Evolutionary conservation across 2,888 invertebrate genomes (phyloP).

Genomic region (Phragmatobia fuliginosa): DNA sequence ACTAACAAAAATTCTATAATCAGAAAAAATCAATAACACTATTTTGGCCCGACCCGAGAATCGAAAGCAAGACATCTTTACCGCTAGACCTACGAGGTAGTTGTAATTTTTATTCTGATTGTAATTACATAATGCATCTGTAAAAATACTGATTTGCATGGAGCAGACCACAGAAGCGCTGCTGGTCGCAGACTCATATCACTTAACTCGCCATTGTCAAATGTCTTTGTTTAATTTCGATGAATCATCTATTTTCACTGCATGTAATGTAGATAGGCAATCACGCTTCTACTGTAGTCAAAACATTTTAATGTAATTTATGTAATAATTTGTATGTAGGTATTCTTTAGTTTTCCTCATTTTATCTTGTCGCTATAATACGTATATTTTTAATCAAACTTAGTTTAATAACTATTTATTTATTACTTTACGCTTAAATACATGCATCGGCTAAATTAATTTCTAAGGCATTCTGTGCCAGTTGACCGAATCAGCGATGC

Average conservation of each 20-base stretch:
- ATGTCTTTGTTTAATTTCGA: neutral
- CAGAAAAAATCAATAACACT: too few species aligned
- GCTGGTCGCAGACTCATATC: neutral
- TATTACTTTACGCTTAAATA: too few species aligned
- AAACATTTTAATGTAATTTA: neutral
- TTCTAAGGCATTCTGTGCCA: too few species aligned
- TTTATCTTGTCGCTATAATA: slow-evolving; percentile 65
- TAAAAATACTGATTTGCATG: neutral
- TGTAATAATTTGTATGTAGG: neutral
- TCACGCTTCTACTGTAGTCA: neutral
- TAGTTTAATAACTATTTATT: slow-evolving; percentile 68
- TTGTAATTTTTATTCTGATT: neutral
- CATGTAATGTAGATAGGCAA: too few species aligned
- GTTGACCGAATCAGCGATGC: too few species aligned
- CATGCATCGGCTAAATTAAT: too few species aligned
- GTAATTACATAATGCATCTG: neutral
- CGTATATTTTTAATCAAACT: slow-evolving; percentile 17
- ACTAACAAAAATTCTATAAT: too few species aligned
- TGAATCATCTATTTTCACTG: neutral
- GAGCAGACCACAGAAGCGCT: too few species aligned
- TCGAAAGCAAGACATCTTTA: too few species aligned
- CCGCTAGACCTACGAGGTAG: too few species aligned
- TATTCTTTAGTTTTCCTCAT: slow-evolving; percentile 57
- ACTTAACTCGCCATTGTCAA: neutral
- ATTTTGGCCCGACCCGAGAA: too few species aligned